Conservation (phyloP, 23 tunicate genomes). For the Halocynthia roretzi region DNA sequence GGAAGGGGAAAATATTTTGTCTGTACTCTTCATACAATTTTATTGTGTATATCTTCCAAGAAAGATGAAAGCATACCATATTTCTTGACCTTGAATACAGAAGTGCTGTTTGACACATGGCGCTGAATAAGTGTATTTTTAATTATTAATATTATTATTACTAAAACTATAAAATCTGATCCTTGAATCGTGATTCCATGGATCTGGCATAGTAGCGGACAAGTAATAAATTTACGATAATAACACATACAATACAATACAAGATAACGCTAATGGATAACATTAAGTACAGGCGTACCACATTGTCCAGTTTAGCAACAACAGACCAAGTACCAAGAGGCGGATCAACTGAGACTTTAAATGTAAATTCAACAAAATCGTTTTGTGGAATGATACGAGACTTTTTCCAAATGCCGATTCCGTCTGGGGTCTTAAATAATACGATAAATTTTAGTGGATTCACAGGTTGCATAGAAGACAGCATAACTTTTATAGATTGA, state of each 20-base stretch:
- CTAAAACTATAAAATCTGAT: too few species aligned
- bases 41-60: background rate
- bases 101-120: background rate
- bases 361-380: background rate
- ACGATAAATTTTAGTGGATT: background rate
- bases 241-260: background rate
- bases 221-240: too few species aligned
- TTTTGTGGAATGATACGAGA: background rate
- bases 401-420: slow-evolving; percentile 12
- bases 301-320: background rate
- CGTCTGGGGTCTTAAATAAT: slow-evolving; percentile 26
- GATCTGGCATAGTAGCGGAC: too few species aligned
- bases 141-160: too few species aligned
- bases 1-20: background rate
- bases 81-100: slow-evolving; percentile 8
- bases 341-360: background rate
- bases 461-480: background rate
- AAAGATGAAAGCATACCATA: background rate
- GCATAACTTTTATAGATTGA: too few species aligned
- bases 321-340: background rate
- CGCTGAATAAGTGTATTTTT: background rate
- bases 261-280: background rate
- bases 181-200: too few species aligned
- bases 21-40: background rate
- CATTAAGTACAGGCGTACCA: background rate